Evolutionary conservation across 2,888 invertebrate genomes (phyloP).

Genomic region (Diarsia rubi): DNA sequence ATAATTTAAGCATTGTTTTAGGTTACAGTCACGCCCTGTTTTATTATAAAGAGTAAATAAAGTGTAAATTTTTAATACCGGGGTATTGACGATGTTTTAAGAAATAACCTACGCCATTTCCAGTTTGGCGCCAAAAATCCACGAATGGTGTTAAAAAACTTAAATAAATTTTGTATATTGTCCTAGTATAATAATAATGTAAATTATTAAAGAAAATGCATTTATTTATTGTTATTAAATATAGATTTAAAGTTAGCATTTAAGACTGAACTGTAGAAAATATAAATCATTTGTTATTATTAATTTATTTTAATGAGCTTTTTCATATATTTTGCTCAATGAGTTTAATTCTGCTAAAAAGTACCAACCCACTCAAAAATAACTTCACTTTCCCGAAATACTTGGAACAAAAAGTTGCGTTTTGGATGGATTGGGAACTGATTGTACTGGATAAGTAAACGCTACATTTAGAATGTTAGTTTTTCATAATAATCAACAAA

Average conservation of each 20-base stretch:
- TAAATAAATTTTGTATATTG: slow-evolving; percentile 68
- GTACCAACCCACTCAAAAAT: background rate
- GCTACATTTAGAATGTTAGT: background rate
- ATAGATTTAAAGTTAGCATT: slow-evolving; percentile 73
- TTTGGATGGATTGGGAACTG: background rate
- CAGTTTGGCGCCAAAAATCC: slow-evolving; percentile 31
- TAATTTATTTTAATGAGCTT: slow-evolving; percentile 51
- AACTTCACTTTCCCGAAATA: background rate
- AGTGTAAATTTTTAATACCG: slow-evolving; percentile 9
- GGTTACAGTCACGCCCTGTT: slow-evolving; percentile 15
- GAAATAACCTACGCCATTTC: slow-evolving; percentile 19
- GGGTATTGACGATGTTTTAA: background rate
- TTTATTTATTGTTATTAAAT: slow-evolving; percentile 82
- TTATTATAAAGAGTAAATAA: background rate
- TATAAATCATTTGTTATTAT: slow-evolving; percentile 61
- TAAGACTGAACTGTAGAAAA: slow-evolving; percentile 77
- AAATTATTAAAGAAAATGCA: slow-evolving; percentile 78
- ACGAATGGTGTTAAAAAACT: slow-evolving; percentile 15
- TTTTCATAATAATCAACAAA: no score
- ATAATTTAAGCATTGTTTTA: slow-evolving; percentile 27
- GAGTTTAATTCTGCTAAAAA: slow-evolving; percentile 9
- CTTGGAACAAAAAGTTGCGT: background rate
- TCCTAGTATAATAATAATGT: slow-evolving; percentile 70
- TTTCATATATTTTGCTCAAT: slow-evolving; percentile 40
- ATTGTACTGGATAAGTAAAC: background rate